Evolutionary conservation across 2,888 invertebrate genomes (phyloP).

Genomic region (Acleris emargana): DNA sequence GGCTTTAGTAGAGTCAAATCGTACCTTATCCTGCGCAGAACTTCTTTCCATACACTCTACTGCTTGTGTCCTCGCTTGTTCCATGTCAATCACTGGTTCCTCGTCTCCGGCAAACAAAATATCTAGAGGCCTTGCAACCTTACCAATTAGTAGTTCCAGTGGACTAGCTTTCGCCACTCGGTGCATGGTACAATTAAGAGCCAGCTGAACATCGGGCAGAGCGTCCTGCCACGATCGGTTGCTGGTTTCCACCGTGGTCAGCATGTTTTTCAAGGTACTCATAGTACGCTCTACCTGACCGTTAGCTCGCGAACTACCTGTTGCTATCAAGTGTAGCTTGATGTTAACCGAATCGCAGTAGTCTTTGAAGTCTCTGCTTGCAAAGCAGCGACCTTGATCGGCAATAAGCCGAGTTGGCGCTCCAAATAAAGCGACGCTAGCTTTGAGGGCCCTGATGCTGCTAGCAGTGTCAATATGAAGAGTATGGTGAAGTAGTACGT

Average conservation of each 20-base stretch:
- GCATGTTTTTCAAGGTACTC: slow-evolving; percentile 21
- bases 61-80: background rate
- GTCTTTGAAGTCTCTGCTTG: slow-evolving; percentile 19
- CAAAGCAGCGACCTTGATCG: slow-evolving; percentile 10
- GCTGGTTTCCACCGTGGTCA: slow-evolving; percentile 8
- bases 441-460: background rate
- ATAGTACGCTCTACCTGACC: slow-evolving; percentile 31
- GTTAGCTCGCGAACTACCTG: slow-evolving; percentile 13
- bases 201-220: slow-evolving; percentile 19
- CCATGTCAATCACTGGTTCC: background rate
- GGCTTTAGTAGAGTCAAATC: slow-evolving; percentile 13
- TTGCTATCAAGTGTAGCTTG: slow-evolving; percentile 15
- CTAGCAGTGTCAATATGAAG: background rate
- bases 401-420: slow-evolving; percentile 26
- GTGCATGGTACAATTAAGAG: slow-evolving; percentile 12
- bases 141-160: slow-evolving; percentile 18
- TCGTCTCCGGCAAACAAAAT: background rate
- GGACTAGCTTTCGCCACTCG: slow-evolving; percentile 13
- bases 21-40: background rate
- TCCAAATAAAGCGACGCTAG: background rate
- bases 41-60: background rate
- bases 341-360: slow-evolving; percentile 12
- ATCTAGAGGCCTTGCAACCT: slow-evolving; percentile 8
- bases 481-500: background rate
- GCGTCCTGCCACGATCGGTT: slow-evolving; percentile 16